Evolutionary conservation across 2,888 invertebrate genomes (phyloP), one percentile per base, ranked within the genome.

Genomic region (Rhorus exstirpatorius): DNA sequence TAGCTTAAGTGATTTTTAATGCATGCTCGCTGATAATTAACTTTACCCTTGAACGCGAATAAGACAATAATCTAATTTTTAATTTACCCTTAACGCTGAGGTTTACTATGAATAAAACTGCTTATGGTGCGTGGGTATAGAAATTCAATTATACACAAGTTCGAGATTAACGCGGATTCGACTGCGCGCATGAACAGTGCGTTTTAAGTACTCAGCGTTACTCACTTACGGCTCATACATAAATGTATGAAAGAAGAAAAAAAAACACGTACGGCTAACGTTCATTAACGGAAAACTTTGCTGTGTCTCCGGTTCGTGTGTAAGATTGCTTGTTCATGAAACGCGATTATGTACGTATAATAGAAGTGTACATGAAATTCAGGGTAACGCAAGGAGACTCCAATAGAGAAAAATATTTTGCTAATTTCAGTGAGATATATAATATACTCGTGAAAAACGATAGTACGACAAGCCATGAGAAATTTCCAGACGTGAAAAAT

Each of bases 41-140:
- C 46, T 63, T 60, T 63, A 46, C 46, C 53, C 74, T 26, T 70
- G 38, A 63, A 58, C 38, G 46, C 68, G 68, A 79, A 41, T 41
- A 14, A 46, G 24, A 31, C 19, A 71, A 79, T 70, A 70, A 55
- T 65, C 21, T 55, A 41, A 53, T 44, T 14, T n/a, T 49, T 55
- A 51, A 35, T 60, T 60, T 83, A 81, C 86, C 87, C 89, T 88
- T 89, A 88, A 89, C 83, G 88, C 90, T 88, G 87, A 86, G 81
- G 83, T 85, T 85, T 89, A 88, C 85, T 87, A 87, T 85, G 38
- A 67, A 35, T 4, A 67, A 49, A 46, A 60, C 86, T 89, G 92
- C 91, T 92, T 91, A 84, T 89, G 92, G 91, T 91, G 91, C 90
- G 90, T 91, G 92, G 91, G 91, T 92, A n/a, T n/a, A 91, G 89